Evolutionary conservation across 2,888 invertebrate genomes (phyloP).

Genomic region (Xanthostigma xanthostigma): DNA sequence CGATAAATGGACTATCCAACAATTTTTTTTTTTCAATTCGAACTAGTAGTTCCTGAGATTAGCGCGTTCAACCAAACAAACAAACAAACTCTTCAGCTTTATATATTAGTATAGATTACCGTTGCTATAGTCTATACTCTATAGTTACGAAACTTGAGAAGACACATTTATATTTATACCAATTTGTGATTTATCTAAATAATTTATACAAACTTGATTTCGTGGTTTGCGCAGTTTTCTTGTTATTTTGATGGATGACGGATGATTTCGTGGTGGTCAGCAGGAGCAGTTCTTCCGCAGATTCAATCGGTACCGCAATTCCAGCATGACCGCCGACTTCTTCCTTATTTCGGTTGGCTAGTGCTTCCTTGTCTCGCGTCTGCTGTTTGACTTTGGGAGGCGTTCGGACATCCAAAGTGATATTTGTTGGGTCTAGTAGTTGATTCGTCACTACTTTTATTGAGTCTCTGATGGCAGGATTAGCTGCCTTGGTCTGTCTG

Average conservation of each 20-base stretch:
- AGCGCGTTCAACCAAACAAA: too few relatives aligned
- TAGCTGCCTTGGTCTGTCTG: constrained; percentile 29
- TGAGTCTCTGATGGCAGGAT: constrained; percentile 36
- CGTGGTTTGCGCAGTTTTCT: background rate
- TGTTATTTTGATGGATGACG: constrained; percentile 1
- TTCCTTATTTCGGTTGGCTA: constrained; percentile 30
- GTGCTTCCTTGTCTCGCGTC: constrained; percentile 28
- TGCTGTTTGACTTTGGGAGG: constrained; percentile 46
- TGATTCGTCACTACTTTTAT: constrained; percentile 42
- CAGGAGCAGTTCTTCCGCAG: constrained; percentile 27
- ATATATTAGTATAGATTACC: too few relatives aligned
- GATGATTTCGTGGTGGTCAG: constrained; percentile 18
- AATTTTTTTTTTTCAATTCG: too few relatives aligned
- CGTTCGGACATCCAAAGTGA: constrained; percentile 42
- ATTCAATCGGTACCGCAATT: constrained; percentile 46
- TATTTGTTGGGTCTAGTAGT: constrained; percentile 33
- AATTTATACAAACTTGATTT: too few relatives aligned
- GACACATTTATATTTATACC: too few relatives aligned
- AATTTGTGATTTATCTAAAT: too few relatives aligned
- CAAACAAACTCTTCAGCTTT: too few relatives aligned
- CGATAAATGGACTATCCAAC: too few relatives aligned
- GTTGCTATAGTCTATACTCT: too few relatives aligned
- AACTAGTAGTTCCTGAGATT: too few relatives aligned
- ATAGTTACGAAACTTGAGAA: too few relatives aligned
- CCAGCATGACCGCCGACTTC: constrained; percentile 37